Conservation (phyloP, 2,113 vertebrate genomes). For the Zingel zingel region DNA sequence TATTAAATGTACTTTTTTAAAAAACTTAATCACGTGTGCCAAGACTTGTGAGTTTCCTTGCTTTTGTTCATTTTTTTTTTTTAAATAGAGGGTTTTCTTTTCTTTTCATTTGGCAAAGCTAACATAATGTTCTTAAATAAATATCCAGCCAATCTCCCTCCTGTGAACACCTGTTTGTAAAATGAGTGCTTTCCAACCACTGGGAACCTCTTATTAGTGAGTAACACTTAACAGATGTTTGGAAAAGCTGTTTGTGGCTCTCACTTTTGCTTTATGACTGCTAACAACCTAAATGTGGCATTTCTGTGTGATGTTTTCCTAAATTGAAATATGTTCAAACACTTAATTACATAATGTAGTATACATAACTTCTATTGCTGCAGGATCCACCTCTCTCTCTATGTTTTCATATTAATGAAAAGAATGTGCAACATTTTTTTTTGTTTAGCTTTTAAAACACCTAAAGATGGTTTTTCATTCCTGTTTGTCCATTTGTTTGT, state of each 20-base stretch:
- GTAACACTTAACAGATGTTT: conserved; percentile 55
- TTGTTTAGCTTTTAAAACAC: neutral
- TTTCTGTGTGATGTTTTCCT: conserved; percentile 3
- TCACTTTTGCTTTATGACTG: conserved; percentile 15
- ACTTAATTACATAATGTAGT: neutral
- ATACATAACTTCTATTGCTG: neutral
- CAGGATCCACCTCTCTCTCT: neutral
- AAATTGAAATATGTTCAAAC: conserved; percentile 5
- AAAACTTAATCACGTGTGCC: conserved; percentile 10
- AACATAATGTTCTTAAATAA: conserved; percentile 17
- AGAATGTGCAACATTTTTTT: neutral
- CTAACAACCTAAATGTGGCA: conserved; percentile 21
- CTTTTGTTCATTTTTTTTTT: conserved; percentile 1
- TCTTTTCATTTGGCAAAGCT: conserved; percentile 30
- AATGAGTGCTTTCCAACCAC: conserved; percentile 30
- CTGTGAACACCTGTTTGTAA: conserved; percentile 58
- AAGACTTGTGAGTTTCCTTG: neutral
- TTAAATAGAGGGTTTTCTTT: conserved; percentile 10
- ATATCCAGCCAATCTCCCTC: conserved; percentile 15
- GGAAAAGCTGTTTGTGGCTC: conserved; percentile 21
- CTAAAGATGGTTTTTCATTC: neutral
- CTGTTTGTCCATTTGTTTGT: neutral
- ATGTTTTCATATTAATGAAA: neutral
- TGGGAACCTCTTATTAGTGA: conserved; percentile 49
- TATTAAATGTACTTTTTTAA: conserved; percentile 10